Conservation (phyloP, 2,888 invertebrate genomes). For the Oscheius sp. region DNA sequence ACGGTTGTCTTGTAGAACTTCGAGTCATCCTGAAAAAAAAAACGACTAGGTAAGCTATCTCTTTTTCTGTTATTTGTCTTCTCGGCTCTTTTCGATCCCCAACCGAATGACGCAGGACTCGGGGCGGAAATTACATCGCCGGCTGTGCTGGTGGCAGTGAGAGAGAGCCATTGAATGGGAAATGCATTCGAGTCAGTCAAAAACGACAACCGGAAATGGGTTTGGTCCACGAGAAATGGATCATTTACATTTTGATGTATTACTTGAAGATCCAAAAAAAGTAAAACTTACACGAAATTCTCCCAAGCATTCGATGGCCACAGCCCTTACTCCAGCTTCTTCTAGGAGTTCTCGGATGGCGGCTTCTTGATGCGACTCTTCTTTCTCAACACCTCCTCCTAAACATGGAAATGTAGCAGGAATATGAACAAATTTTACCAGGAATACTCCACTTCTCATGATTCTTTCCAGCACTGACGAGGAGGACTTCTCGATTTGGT, state of each 20-base stretch:
- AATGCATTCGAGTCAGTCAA: too few relatives aligned
- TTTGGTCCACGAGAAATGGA: too few relatives aligned
- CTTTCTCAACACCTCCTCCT: slow-evolving; percentile 92
- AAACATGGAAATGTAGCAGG: not conserved
- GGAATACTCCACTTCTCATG: slow-evolving; percentile 83
- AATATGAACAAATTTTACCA: slow-evolving; percentile 74
- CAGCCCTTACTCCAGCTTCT: slow-evolving; percentile 93
- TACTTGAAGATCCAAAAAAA: not conserved
- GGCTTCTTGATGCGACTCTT: slow-evolving; percentile 86
- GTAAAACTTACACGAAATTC: slow-evolving; percentile 91
- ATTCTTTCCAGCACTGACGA: slow-evolving; percentile 62
- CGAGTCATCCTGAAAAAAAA: slow-evolving; percentile 59
- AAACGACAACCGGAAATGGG: too few relatives aligned
- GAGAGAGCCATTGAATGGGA: not conserved
- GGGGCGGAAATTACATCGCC: not conserved
- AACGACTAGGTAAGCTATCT: slow-evolving; percentile 1
- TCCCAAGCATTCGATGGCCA: slow-evolving; percentile 87
- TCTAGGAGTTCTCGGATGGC: slow-evolving; percentile 92
- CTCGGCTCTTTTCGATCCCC: not conserved
- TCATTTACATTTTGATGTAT: too few relatives aligned
- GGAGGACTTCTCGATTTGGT: slow-evolving; percentile 46
- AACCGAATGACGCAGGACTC: not conserved
- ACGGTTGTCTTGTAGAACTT: slow-evolving; percentile 62
- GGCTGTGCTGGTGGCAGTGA: too few relatives aligned
- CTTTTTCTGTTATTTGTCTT: not conserved